Base-by-base conservation (phyloP, 2,113 vertebrate genomes). In the Hippocampus barbouri region DNA sequence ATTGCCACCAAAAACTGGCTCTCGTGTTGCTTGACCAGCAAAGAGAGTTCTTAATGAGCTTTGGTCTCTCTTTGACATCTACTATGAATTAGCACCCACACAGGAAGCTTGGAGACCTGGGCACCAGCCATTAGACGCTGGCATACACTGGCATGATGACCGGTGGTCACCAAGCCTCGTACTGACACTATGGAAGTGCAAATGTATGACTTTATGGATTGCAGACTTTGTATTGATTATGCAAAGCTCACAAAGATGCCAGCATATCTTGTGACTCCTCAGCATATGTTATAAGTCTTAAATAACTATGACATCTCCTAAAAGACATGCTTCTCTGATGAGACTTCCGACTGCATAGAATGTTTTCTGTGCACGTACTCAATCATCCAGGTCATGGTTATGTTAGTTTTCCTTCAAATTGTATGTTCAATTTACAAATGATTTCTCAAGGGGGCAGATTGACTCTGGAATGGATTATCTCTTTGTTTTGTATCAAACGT, bases 81-180 rank as follows among this genome's bases (percentile, higher is more conserved):
- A 85, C 72, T 84, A 53, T 69, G 40, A 84, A 86, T 88, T 86
- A 90, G 72, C 85, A 79, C 82, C 88, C 74, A 72, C 80, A 27
- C 76, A 41, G 83, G 83, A 77, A 75, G 78, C 65, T 0, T 72
- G 38, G 57, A 54, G 79, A 75, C 75, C 30, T 34, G 30, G 78
- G 73, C 77, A 76, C 30, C 59, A 40, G 79, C 38, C 70, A 75
- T 79, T 76, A 56, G 74, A 73, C 51, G 20, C 68, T 57, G 65
- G 43, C 64, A 69, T 54, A 47, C 10, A 41, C 66, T 69, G 51
- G 8, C 34, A 27, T 70, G 51, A 51, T 64, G 67, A 20, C 23
- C 14, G 41, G 23, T 27, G 47, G 27, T 25, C 45, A 67, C 43
- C 62, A 43, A 64, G 57, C n/a, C 23, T 59, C 23, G 5, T 14